Evolutionary conservation across 2,888 invertebrate species (phyloP).

Genomic region (Eristalis pertinax): DNA sequence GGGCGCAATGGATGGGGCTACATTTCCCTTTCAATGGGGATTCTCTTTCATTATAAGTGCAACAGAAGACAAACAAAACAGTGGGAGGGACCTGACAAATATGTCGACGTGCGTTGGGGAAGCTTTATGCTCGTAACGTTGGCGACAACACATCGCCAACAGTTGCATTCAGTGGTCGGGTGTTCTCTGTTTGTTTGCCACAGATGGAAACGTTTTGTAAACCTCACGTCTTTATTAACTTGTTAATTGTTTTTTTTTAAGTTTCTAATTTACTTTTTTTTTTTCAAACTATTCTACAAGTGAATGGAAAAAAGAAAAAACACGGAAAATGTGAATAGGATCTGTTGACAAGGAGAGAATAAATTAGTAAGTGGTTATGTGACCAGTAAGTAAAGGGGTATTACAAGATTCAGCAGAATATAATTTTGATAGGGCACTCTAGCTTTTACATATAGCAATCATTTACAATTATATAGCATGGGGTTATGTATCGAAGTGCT

Average conservation of each 20-base stretch:
- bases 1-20: constrained; percentile 7
- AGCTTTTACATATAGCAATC: no score
- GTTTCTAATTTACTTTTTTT: neutral
- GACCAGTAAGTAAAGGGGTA: neutral
- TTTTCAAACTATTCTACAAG: neutral
- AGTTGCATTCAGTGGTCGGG: neutral
- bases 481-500: no score
- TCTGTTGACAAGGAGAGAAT: neutral
- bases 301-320: neutral
- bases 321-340: neutral
- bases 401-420: neutral
- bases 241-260: constrained; percentile 17
- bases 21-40: constrained; percentile 37
- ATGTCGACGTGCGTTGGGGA: neutral
- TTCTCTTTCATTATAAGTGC: neutral
- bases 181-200: constrained; percentile 9
- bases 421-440: no score
- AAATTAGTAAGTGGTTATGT: no score
- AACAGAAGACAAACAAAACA: neutral
- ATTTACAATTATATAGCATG: no score
- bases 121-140: neutral
- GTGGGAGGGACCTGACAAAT: neutral
- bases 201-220: constrained; percentile 20
- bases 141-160: no score
- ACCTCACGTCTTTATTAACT: constrained; percentile 18